phyloP scores from a whole-genome alignment of 2,888 invertebrate species.

The Chrysolina haemoptera region DNA sequence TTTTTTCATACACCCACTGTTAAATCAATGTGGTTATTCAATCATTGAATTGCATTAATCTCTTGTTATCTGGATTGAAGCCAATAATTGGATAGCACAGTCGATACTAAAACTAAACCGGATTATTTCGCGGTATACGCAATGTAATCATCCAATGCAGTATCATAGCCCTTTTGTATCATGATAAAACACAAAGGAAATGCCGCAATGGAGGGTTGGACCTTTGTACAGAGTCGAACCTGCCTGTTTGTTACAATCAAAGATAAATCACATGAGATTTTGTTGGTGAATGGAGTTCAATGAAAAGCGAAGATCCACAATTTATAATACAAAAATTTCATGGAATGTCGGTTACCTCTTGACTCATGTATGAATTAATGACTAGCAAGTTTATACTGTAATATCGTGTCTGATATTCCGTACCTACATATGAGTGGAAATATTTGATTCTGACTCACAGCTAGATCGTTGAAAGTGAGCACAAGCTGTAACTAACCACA shows the following conservation, averaged over 20 bases:
- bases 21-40: not conserved
- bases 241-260: not conserved
- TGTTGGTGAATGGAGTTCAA: not conserved
- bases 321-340: too few species aligned
- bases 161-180: not conserved
- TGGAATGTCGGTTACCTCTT: too few species aligned
- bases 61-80: not conserved
- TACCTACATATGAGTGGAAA: too few species aligned
- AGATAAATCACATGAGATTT: not conserved
- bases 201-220: not conserved
- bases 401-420: too few species aligned
- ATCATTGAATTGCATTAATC: not conserved
- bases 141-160: not conserved
- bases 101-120: not conserved
- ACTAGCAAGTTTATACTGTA: too few species aligned
- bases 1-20: not conserved
- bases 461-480: too few species aligned
- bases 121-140: not conserved
- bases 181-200: conserved; percentile 2
- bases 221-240: not conserved
- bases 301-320: too few species aligned
- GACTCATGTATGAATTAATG: too few species aligned
- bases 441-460: too few species aligned
- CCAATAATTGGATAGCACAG: not conserved
- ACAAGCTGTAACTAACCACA: too few species aligned